Percentiles rank a stretch among this genome's conserved stretches.
Conservation (phyloP, 2,797 vertebrate genomes). For the Sebastes vulpes region DNA sequence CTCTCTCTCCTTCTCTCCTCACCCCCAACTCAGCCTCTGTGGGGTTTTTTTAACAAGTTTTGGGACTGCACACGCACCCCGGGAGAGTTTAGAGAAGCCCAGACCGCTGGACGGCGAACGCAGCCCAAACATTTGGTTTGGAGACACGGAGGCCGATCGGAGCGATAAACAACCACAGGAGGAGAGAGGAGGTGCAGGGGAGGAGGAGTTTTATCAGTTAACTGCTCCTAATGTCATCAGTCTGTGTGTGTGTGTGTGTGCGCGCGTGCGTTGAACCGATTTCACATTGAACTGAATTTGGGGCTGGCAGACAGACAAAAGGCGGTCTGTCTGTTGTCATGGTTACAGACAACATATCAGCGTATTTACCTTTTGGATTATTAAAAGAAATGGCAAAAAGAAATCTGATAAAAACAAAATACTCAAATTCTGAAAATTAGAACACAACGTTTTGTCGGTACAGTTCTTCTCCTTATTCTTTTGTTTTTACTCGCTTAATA, state of each 20-base stretch:
- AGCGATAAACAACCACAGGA: constrained; percentile 43
- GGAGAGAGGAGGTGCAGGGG: not conserved
- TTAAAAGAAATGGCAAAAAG: not conserved
- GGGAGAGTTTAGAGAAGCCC: constrained; percentile 5
- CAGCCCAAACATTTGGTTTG: constrained; percentile 54
- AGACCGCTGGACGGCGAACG: not conserved
- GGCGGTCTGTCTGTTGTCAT: constrained; percentile 4
- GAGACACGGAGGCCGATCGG: constrained; percentile 18
- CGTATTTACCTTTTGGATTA: not conserved
- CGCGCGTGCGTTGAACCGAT: not conserved
- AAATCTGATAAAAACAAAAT: not conserved
- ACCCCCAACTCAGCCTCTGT: not conserved
- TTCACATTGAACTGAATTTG: constrained; percentile 5
- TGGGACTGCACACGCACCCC: not conserved
- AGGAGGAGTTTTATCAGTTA: not conserved
- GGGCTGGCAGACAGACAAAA: not conserved
- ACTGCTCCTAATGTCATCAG: constrained; percentile 23
- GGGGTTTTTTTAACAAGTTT: not conserved
- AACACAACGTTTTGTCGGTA: no score
- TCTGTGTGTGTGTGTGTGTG: not conserved
- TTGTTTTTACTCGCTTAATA: no score
- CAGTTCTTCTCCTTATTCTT: no score
- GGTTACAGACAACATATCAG: not conserved
- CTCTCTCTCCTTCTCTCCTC: no score
- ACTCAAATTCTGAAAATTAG: no score